Evolutionary conservation across 1,140 invertebrate species (phyloP), one percentile per base, ranked within the genome.

Genomic region (Tetramorium simillimum): DNA sequence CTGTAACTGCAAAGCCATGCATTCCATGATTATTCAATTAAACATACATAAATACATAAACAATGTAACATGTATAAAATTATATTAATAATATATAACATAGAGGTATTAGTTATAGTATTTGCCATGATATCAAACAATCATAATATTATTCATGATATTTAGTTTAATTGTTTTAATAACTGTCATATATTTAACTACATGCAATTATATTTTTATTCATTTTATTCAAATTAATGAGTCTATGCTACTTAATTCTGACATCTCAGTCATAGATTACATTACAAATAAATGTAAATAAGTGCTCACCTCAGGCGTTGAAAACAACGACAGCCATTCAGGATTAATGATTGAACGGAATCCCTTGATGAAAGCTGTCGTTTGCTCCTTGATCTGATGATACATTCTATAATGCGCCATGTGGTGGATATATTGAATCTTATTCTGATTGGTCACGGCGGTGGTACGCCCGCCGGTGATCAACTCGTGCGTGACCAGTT

Each of bases 341-440:
- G 97, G 97, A 95, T 99, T 99, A 56, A 99, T 98, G 75, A 99
- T 98, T 9, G 98, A 98, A 86, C 98, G 96, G 94, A 99, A 99
- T 3, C 99, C 99, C 92, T 97, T 97, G 49, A 99, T 99, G 93
- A 99, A 99, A 9, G 99, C 98, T 60, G 97, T 96, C 0, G 99
- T 99, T 95, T 99, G 99, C 76, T 99, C 98, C 92, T 98, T 98
- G 85, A 99, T 99, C 96, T 99, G 99, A 7, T 97, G 97, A 93
- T 99, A 98, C 98, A 99, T 99, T 87, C 99, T 97, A 94, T 99
- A 99, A 94, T 99, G 98, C 3, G 99, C 99, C 98, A 99, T 99
- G 89, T 99, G 95, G 95, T 99, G 99, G 65, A 99, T 99, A 94
- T 99, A 99, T 92, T 98, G 98, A 81, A 99, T 99, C 95, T 99